Evolutionary conservation across 2,797 vertebrate species (phyloP), one percentile per base, ranked within the genome.

Genomic region (Cottoperca gobio): DNA sequence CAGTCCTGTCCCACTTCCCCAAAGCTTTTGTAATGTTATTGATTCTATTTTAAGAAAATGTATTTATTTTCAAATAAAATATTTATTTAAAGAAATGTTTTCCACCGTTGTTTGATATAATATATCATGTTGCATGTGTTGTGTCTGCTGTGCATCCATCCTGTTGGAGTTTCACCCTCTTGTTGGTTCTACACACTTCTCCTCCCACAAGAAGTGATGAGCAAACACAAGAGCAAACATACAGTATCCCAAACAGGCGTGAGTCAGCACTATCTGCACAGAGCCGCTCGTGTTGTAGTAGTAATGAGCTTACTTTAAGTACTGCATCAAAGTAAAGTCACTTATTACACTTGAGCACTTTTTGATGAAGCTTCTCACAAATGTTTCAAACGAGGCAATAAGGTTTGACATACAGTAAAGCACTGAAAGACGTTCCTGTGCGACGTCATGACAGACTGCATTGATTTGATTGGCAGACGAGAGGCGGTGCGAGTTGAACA

Each of bases 11-110:
- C 76, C 71, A 68, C 62, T 59, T 63, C 89, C 87, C 75, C 73
- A 89, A 93, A 91, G 92, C 90, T 95, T 94, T 94, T 95, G 91
- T 92, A 94, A 94, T 93, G 93, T 95, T 93, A 91, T 94, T 94
- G 93, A 95, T 94, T 95, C 89, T 95, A 94, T 95, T 94, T 94
- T 93, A 92, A 95, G 91, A 94, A 95, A 95, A 94, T 95, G 92
- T 95, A 94, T 95, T 95, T 95, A 95, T 95, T 95, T 95, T 95
- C 88, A 95, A 95, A 95, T 95, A 95, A 95, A 95, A 94, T 95
- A 95, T 95, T 95, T 95, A 95, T 95, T 95, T 95, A 94, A 95
- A 94, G 89, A 94, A 63, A 31, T 58, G 19, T 42, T 57, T 59
- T 42, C 50, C 43, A 1, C 7, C 5, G 0, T 45, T 2, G 3